Percentiles rank a stretch among this genome's conserved stretches.
phyloP scores from a whole-genome alignment of 2,113 vertebrate genomes.

The Thoracochromis brauschi region DNA sequence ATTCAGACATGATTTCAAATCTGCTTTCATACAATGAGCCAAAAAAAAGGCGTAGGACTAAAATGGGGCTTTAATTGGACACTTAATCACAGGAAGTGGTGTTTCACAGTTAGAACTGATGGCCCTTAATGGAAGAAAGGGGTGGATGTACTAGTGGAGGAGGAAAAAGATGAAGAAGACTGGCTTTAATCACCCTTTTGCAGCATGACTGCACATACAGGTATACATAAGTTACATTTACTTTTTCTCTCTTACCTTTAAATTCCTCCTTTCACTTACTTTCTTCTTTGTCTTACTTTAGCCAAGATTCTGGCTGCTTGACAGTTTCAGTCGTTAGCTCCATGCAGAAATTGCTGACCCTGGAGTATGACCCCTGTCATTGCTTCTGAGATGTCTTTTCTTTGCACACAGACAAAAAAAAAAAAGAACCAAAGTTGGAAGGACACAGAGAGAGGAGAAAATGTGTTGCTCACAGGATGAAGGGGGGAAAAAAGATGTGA shows the following conservation, averaged over 20 bases:
- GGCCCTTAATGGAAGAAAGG: conserved; percentile 17
- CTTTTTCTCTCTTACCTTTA: not conserved
- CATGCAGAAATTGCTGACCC: conserved; percentile 1
- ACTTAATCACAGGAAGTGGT: conserved; percentile 55
- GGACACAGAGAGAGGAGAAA: not conserved
- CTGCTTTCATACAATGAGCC: not conserved
- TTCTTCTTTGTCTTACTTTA: not conserved
- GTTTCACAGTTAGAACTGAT: conserved; percentile 37
- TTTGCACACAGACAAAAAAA: not conserved
- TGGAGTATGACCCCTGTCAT: not conserved
- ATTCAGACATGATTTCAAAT: not conserved
- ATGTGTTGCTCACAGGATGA: not conserved
- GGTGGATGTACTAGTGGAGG: not conserved
- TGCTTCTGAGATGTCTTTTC: not conserved
- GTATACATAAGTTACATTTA: not conserved
- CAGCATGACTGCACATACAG: not conserved
- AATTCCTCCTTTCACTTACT: not conserved
- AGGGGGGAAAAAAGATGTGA: not conserved
- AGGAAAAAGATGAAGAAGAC: not conserved
- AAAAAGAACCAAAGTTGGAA: not conserved
- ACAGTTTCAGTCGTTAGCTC: not conserved
- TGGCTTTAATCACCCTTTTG: not conserved
- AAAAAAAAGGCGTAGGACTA: not conserved
- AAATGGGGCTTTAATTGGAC: conserved; percentile 44
- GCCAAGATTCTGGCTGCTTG: not conserved